Percentiles rank a stretch among this genome's conserved stretches.
Evolutionary conservation across 2,888 invertebrate species (phyloP).

Genomic region (Calameuta pallipes): DNA sequence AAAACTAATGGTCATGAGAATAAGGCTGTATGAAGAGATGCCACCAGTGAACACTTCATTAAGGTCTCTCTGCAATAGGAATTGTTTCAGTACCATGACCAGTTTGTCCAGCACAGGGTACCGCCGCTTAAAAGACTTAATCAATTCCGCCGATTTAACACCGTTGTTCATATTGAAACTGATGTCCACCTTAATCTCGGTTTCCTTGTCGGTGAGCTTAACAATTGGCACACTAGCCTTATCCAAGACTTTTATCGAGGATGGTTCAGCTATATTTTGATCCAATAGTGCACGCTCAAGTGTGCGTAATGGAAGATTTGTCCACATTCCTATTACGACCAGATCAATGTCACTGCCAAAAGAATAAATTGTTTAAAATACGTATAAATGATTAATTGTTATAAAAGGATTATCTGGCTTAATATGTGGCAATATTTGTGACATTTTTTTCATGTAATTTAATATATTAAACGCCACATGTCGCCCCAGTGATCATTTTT

Average conservation of each 20-base stretch:
- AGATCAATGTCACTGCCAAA: conserved; percentile 75
- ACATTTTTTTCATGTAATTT: no score
- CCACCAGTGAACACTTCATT: conserved; percentile 99
- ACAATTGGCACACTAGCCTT: conserved; percentile 99
- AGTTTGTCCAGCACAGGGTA: conserved; percentile 93
- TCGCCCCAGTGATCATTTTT: no score
- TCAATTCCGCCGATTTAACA: conserved; percentile 95
- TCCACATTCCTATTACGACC: conserved; percentile 82
- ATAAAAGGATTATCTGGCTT: not conserved
- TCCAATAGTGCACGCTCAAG: conserved; percentile 91
- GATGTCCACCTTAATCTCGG: conserved; percentile 95
- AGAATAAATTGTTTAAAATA: not conserved
- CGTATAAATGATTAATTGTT: not conserved
- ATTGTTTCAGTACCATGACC: conserved; percentile 98
- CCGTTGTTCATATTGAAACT: conserved; percentile 99
- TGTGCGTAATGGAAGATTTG: conserved; percentile 89
- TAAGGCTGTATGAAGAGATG: conserved; percentile 98
- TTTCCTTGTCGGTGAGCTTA: conserved; percentile 89
- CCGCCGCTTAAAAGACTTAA: conserved; percentile 88
- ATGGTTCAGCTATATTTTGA: conserved; percentile 89
- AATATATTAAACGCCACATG: no score
- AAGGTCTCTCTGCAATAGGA: conserved; percentile 95
- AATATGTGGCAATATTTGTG: no score
- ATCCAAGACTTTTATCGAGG: conserved; percentile 94
- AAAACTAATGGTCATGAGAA: conserved; percentile 98